These are phyloP conservation scores for Lagria hirta DNA, from an alignment of 2,888 invertebrate genomes.

Conservation along the genomic window DNA sequence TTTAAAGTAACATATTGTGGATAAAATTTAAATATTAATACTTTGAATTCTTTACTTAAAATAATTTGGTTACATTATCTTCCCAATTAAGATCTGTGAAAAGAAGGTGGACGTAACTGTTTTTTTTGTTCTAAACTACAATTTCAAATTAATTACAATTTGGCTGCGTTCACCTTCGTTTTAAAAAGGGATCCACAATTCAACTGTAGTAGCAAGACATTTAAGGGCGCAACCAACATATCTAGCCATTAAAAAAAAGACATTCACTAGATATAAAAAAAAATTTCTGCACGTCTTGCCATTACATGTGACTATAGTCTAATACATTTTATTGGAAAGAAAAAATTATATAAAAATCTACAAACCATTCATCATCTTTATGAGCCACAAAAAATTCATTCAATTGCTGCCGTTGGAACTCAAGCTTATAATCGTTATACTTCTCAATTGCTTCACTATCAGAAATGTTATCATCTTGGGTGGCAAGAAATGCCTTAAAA, in stretches of 20 bases:
- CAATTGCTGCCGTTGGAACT: constrained; percentile 93
- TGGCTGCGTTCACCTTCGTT: constrained; percentile 20
- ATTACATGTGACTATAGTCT: constrained; percentile 10
- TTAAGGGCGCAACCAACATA: no score
- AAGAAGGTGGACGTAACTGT: constrained; percentile 23
- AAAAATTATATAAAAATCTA: no score
- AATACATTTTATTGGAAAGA: no score
- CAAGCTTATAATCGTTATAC: constrained; percentile 97
- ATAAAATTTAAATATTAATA: constrained; percentile 18
- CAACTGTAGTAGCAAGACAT: no score
- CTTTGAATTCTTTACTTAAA: constrained; percentile 4
- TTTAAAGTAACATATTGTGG: constrained; percentile 40
- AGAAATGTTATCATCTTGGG: constrained; percentile 96
- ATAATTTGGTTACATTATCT: no score
- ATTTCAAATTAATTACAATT: constrained; percentile 1
- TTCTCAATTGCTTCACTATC: constrained; percentile 95
- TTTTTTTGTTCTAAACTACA: constrained; percentile 3
- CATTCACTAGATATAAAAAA: no score
- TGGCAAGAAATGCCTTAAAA: constrained; percentile 93
- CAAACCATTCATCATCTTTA: constrained; percentile 99
- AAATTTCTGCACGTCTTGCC: no score
- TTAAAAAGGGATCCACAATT: constrained; percentile 4
- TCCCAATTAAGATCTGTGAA: no score
- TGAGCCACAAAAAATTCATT: constrained; percentile 98
- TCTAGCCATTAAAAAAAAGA: no score